Percentiles rank a stretch among this genome's conserved stretches.
Evolutionary conservation across 2,797 vertebrate species (phyloP).

Genomic region (Hydrocynus forskahlii): DNA sequence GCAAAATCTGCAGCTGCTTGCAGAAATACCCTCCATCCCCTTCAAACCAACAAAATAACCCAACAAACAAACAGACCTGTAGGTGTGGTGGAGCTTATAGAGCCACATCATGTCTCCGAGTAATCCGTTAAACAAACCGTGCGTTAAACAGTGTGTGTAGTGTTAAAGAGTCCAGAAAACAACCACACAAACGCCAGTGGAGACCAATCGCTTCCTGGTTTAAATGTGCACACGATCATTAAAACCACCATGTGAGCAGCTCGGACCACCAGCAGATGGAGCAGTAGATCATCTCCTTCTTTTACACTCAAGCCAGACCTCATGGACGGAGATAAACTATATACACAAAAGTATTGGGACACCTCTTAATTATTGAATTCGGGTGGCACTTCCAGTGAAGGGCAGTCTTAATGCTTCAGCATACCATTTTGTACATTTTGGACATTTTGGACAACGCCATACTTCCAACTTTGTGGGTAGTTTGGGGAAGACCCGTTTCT

Average conservation of each 20-base stretch:
- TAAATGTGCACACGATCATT: conserved; percentile 45
- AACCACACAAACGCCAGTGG: too few species aligned
- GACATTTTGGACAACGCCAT: too few species aligned
- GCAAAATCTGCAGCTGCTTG: conserved; percentile 56
- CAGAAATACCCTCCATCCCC: conserved; percentile 28
- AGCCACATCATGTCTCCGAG: conserved; percentile 52
- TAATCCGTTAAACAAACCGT: conserved; percentile 56
- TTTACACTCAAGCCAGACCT: too few species aligned
- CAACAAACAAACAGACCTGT: conserved; percentile 73
- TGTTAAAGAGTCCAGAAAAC: not conserved
- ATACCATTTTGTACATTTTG: too few species aligned
- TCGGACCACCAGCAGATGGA: conserved; percentile 1
- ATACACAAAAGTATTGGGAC: too few species aligned
- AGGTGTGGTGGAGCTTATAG: conserved; percentile 61
- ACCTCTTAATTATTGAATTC: too few species aligned
- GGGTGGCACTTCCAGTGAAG: too few species aligned
- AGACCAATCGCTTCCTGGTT: conserved; percentile 60
- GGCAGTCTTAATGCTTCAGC: too few species aligned
- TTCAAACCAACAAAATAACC: conserved; percentile 32
- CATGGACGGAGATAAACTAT: too few species aligned
- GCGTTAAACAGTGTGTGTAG: not conserved
- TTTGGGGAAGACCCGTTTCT: too few species aligned
- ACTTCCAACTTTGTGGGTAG: too few species aligned
- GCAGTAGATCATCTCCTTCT: not conserved
- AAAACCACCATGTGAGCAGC: not conserved